Percentiles rank a stretch among this genome's conserved stretches.
phyloP scores from a whole-genome alignment of 2,888 invertebrate genomes.

The Xanthia icteritia region DNA sequence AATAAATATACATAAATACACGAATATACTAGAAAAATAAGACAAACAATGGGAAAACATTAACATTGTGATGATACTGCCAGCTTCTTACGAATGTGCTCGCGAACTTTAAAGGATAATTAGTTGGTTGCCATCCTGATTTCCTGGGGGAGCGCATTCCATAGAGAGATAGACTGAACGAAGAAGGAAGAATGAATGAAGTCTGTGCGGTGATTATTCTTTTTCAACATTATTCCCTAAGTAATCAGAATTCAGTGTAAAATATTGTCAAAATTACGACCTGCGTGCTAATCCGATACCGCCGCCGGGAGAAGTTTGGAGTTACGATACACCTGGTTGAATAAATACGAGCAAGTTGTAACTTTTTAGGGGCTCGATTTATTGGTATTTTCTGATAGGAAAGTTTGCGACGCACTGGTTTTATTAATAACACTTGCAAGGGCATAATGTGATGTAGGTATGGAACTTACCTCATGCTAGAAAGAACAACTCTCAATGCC shows the following conservation, averaged over 20 bases:
- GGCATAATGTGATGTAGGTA: background rate
- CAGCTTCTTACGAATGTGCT: no score
- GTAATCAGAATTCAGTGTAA: background rate
- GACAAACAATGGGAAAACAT: no score
- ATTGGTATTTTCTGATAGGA: background rate
- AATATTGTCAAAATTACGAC: constrained; percentile 25
- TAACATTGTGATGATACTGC: no score
- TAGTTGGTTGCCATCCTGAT: no score
- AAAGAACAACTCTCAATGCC: background rate
- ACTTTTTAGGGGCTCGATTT: constrained; percentile 23
- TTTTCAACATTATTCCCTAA: background rate
- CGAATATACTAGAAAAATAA: no score
- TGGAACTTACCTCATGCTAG: background rate
- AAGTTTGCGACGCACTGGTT: constrained; percentile 1
- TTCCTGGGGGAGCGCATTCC: no score
- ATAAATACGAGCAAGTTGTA: constrained; percentile 27
- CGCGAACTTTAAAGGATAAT: no score
- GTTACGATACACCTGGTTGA: constrained; percentile 21
- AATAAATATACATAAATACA: no score
- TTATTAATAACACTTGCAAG: constrained; percentile 10
- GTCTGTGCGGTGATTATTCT: no score
- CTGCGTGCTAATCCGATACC: constrained; percentile 17
- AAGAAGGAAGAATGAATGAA: no score
- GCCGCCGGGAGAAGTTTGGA: constrained; percentile 19
- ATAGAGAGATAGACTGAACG: no score